Evolutionary conservation across 2,797 vertebrate species (phyloP).

Genomic region (Anguilla pacifica): DNA sequence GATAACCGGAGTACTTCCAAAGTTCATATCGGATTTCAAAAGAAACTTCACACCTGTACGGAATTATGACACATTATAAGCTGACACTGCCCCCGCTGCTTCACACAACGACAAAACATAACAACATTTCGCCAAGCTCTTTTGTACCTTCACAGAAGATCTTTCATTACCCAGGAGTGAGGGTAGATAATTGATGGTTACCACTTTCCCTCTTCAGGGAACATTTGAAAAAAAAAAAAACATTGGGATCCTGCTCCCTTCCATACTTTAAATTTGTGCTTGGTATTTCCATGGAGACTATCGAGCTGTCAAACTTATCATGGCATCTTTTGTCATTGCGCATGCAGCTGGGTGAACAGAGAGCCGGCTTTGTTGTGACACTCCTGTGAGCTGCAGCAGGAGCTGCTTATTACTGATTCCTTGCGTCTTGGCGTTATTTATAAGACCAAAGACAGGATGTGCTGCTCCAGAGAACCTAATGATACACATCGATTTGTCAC

Average conservation of each 20-base stretch:
- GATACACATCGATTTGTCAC: conserved; percentile 4
- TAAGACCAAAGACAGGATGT: conserved; percentile 20
- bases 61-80: neutral
- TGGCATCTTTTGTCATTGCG: conserved; percentile 13
- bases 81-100: neutral
- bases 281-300: conserved; percentile 21
- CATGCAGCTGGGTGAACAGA: neutral
- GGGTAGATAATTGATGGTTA: conserved; percentile 19
- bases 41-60: neutral
- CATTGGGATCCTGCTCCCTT: neutral
- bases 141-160: neutral
- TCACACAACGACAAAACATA: neutral
- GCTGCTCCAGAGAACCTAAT: conserved; percentile 20
- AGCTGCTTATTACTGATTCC: conserved; percentile 23
- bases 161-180: neutral
- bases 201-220: neutral
- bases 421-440: conserved; percentile 30
- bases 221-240: conserved; percentile 11
- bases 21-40: neutral
- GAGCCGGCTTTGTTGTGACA: conserved; percentile 15
- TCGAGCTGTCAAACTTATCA: neutral
- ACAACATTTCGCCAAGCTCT: neutral
- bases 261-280: conserved; percentile 5
- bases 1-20: neutral
- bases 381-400: neutral